Conservation (phyloP, 1,140 invertebrate species). For the Bombus huntii region DNA sequence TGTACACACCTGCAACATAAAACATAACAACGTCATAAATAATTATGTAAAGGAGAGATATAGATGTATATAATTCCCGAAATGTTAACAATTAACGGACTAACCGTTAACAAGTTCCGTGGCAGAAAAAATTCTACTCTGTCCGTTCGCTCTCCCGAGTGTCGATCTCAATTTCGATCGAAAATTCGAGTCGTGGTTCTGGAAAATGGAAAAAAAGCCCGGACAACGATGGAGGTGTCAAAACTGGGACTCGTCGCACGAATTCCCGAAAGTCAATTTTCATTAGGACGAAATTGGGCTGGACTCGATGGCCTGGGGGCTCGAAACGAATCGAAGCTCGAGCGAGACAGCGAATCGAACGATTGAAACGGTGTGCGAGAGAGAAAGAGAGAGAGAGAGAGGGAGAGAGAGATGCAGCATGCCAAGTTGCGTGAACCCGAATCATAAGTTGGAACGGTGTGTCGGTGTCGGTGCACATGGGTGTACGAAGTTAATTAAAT, state of each 20-base stretch:
- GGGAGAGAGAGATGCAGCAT: slow-evolving; percentile 59
- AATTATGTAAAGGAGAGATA: neutral
- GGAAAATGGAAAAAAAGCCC: neutral
- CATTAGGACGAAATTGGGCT: slow-evolving; percentile 69
- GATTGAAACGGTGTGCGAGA: slow-evolving; percentile 34
- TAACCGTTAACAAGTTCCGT: neutral
- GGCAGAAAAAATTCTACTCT: neutral
- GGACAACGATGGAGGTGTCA: slow-evolving; percentile 11
- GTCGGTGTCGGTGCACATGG: slow-evolving; percentile 28
- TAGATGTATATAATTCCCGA: neutral
- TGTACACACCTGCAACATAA: neutral
- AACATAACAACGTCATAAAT: neutral
- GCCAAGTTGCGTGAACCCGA: slow-evolving; percentile 77
- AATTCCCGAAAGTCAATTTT: slow-evolving; percentile 74
- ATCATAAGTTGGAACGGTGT: slow-evolving; percentile 73
- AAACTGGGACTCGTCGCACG: slow-evolving; percentile 42
- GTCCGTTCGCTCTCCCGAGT: neutral
- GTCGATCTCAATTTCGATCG: slow-evolving; percentile 21
- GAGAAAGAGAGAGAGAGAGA: neutral
- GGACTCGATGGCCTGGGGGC: slow-evolving; percentile 42
- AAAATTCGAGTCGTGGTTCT: slow-evolving; percentile 19
- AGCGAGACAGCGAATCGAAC: slow-evolving; percentile 26
- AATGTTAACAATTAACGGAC: neutral
- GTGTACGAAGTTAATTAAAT: slow-evolving; percentile 75
- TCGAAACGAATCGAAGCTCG: slow-evolving; percentile 36